These are phyloP conservation scores for Melanotaenia pygmaea DNA, from an alignment of 2,797 vertebrate genomes.

Conservation along the genomic window DNA sequence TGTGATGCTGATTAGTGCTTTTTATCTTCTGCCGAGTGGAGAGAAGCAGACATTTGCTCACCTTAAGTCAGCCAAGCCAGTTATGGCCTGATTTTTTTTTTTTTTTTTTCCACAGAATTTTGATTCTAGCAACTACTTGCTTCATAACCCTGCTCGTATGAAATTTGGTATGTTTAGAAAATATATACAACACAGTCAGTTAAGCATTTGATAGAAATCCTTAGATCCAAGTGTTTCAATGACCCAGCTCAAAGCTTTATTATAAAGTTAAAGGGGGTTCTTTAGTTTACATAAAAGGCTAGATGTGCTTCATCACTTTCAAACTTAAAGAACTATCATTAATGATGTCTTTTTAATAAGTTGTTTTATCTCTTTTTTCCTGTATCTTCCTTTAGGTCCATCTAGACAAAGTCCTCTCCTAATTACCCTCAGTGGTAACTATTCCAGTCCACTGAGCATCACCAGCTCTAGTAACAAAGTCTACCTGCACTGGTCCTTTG, in stretches of 20 bases:
- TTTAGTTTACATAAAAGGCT: background rate
- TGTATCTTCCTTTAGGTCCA: constrained; percentile 82
- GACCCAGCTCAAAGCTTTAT: background rate
- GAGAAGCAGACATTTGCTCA: constrained; percentile 52
- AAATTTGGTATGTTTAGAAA: constrained; percentile 10
- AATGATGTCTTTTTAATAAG: background rate
- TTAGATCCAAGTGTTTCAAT: background rate
- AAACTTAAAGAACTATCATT: background rate
- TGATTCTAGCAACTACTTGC: background rate
- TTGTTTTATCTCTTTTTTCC: background rate
- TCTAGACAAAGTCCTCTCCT: constrained; percentile 93
- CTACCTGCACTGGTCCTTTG: constrained; percentile 97
- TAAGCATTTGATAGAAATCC: background rate
- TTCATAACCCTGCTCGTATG: background rate
- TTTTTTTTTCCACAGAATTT: constrained; percentile 25
- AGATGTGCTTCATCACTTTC: background rate
- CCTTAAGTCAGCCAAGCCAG: constrained; percentile 51
- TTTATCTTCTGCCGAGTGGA: constrained; percentile 54
- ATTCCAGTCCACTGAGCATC: constrained; percentile 91
- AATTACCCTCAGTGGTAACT: constrained; percentile 95
- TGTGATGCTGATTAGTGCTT: constrained; percentile 70
- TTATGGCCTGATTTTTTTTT: constrained; percentile 33
- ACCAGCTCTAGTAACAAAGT: constrained; percentile 92
- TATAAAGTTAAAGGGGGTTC: background rate
- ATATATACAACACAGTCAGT: background rate